Evolutionary conservation across 2,888 invertebrate species (phyloP).

Genomic region (Catotricha subobsoleta): DNA sequence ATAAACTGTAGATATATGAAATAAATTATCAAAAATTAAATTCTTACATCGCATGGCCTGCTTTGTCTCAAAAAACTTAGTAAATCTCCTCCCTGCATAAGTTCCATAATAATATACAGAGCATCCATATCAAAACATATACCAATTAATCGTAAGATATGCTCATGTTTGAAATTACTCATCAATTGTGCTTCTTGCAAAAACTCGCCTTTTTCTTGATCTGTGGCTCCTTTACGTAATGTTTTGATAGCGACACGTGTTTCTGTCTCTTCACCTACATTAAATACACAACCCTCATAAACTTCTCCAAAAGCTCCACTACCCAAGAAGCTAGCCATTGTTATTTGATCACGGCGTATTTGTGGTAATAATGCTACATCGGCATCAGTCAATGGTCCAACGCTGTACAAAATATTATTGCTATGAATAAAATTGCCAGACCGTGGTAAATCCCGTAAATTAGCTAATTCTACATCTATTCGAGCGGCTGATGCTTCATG

Average conservation of each 20-base stretch:
- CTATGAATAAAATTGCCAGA: conserved; percentile 56
- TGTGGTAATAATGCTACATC: conserved; percentile 69
- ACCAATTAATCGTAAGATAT: conserved; percentile 81
- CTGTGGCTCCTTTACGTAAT: conserved; percentile 75
- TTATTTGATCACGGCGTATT: conserved; percentile 71
- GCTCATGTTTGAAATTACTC: conserved; percentile 94
- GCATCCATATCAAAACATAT: conserved; percentile 90
- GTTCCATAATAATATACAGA: conserved; percentile 84
- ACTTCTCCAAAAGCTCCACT: conserved; percentile 97
- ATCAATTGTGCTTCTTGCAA: conserved; percentile 92
- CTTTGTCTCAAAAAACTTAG: conserved; percentile 74
- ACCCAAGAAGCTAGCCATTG: conserved; percentile 73
- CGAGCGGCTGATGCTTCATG: conserved; percentile 35
- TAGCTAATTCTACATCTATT: conserved; percentile 71
- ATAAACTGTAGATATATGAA: no score
- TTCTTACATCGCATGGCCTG: conserved; percentile 50
- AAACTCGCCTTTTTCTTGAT: conserved; percentile 82
- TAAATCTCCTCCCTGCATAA: conserved; percentile 95
- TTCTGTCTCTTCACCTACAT: conserved; percentile 38
- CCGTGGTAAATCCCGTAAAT: conserved; percentile 60
- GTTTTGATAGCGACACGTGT: conserved; percentile 91
- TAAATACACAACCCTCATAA: conserved; percentile 72
- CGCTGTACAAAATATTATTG: conserved; percentile 63
- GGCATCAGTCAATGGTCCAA: conserved; percentile 46
- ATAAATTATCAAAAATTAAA: background rate